Evolutionary conservation across 2,113 vertebrate genomes (phyloP).

Genomic region (Oncorhynchus masou): DNA sequence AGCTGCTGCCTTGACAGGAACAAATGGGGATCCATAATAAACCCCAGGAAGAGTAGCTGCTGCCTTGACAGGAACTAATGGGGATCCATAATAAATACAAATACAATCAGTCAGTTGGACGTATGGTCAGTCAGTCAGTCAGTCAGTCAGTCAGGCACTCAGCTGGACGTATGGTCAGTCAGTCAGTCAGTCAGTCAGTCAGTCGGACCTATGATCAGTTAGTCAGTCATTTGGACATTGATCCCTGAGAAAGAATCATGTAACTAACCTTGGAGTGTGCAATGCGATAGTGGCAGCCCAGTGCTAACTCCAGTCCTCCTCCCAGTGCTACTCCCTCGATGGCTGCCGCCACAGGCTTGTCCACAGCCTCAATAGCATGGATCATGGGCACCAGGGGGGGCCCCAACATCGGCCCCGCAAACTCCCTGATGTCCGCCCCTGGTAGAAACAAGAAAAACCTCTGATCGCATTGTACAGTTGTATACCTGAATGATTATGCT

Average conservation of each 20-base stretch:
- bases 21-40: too few relatives aligned
- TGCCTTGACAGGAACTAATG: too few relatives aligned
- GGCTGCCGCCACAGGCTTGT: slow-evolving; percentile 88
- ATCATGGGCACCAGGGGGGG: slow-evolving; percentile 62
- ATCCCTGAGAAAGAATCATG: not conserved
- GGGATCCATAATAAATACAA: too few relatives aligned
- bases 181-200: too few relatives aligned
- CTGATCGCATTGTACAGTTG: not conserved
- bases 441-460: not conserved
- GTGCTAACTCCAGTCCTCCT: slow-evolving; percentile 87
- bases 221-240: not conserved
- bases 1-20: too few relatives aligned
- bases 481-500: too few relatives aligned
- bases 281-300: slow-evolving; percentile 90
- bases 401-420: slow-evolving; percentile 20
- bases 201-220: not conserved
- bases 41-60: too few relatives aligned
- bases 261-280: slow-evolving; percentile 80
- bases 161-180: too few relatives aligned
- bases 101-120: not conserved
- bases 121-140: too few relatives aligned
- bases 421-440: slow-evolving; percentile 86
- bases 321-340: slow-evolving; percentile 87
- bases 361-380: slow-evolving; percentile 75
- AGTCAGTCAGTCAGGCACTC: too few relatives aligned